phyloP scores from a whole-genome alignment of 2,797 vertebrate species.

The Cryptoblepharus egeriae region DNA sequence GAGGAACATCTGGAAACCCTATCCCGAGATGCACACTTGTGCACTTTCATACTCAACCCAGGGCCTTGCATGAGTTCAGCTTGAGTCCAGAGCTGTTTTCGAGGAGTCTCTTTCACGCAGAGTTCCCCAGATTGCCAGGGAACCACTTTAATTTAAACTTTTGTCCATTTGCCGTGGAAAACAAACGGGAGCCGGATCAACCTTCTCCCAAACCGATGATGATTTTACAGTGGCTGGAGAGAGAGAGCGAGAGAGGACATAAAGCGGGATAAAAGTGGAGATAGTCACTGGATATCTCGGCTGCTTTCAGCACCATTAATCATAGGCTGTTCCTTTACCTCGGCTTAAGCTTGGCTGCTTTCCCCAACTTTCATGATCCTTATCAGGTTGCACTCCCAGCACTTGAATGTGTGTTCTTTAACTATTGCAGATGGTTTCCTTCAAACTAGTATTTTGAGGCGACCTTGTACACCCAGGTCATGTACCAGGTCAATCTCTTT shows the following conservation, averaged over 20 bases:
- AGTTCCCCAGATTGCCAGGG: slow-evolving; percentile 20
- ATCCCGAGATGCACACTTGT: slow-evolving; percentile 24
- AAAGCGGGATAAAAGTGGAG: neutral
- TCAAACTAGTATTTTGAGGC: neutral
- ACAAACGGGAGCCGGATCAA: slow-evolving; percentile 27
- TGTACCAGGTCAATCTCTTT: neutral
- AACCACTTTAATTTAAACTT: slow-evolving; percentile 30
- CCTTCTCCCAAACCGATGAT: slow-evolving; percentile 13
- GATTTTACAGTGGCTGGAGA: slow-evolving; percentile 14
- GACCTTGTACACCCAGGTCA: neutral
- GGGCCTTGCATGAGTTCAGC: slow-evolving; percentile 46
- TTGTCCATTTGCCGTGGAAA: slow-evolving; percentile 32
- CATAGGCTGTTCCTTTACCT: slow-evolving; percentile 11
- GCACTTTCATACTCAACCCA: slow-evolving; percentile 36
- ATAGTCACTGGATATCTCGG: slow-evolving; percentile 4
- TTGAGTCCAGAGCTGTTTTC: slow-evolving; percentile 22
- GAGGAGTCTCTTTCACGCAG: neutral
- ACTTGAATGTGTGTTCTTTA: slow-evolving; percentile 23
- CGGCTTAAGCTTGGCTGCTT: neutral
- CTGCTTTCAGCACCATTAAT: slow-evolving; percentile 26
- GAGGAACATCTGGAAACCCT: slow-evolving; percentile 51
- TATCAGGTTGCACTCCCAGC: neutral
- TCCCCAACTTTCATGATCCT: slow-evolving; percentile 12
- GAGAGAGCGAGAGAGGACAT: neutral
- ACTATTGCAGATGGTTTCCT: slow-evolving; percentile 7